Evolutionary conservation across 1,140 invertebrate genomes (phyloP).

Genomic region (Holotrichia oblita): DNA sequence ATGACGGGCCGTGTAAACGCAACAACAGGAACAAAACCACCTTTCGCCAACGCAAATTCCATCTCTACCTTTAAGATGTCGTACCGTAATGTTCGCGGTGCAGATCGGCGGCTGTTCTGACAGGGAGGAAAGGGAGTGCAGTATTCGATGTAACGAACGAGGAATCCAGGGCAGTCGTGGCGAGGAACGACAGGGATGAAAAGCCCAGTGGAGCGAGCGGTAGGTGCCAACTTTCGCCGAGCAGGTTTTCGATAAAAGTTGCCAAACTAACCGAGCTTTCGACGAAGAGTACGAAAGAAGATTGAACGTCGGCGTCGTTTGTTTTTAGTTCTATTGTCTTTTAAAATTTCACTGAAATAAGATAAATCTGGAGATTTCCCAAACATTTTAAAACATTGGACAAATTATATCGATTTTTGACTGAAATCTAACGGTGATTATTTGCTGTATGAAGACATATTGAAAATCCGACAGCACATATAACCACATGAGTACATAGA

Average conservation of each 20-base stretch:
- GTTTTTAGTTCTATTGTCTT: slow-evolving; percentile 5
- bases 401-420: neutral
- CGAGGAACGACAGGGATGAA: neutral
- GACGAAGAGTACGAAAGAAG: neutral
- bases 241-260: slow-evolving; percentile 4
- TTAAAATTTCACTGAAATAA: neutral
- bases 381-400: neutral
- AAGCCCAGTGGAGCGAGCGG: neutral
- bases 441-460: too few species aligned
- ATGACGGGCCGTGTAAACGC: neutral
- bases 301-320: slow-evolving; percentile 17
- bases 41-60: neutral
- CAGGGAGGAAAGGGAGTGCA: neutral
- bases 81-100: neutral
- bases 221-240: slow-evolving; percentile 12
- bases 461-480: too few species aligned
- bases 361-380: slow-evolving; percentile 1
- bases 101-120: neutral
- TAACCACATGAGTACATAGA: too few species aligned
- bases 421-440: neutral
- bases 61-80: slow-evolving; percentile 5
- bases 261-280: slow-evolving; percentile 19
- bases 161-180: neutral
- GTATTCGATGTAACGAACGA: neutral
- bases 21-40: slow-evolving; percentile 16